Conservation (phyloP, 2,888 invertebrate genomes). For the Eupithecia exiguata region DNA sequence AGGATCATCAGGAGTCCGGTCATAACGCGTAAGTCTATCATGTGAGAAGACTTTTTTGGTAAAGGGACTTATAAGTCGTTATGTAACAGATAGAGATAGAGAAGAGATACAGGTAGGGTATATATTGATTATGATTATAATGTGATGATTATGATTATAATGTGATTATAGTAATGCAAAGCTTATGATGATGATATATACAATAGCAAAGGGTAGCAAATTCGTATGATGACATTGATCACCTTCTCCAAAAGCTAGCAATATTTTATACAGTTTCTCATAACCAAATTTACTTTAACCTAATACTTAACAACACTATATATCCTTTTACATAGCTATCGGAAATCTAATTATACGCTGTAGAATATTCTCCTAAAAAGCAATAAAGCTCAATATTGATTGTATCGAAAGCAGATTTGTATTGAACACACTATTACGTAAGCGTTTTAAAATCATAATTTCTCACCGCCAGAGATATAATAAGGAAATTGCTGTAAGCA, state of each 20-base stretch:
- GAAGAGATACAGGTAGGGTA: too few species aligned
- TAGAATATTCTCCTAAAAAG: constrained; percentile 2
- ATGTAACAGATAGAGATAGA: too few species aligned
- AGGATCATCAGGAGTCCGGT: not conserved
- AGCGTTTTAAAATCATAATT: constrained; percentile 46
- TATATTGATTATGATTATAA: too few species aligned
- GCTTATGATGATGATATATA: too few species aligned
- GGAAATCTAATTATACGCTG: not conserved
- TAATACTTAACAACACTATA: not conserved
- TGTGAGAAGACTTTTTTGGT: not conserved
- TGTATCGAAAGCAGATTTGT: constrained; percentile 3
- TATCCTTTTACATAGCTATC: not conserved
- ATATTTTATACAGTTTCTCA: not conserved
- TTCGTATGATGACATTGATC: too few species aligned
- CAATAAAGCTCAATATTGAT: not conserved
- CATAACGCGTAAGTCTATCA: not conserved
- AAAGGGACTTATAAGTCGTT: too few species aligned
- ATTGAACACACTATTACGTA: constrained; percentile 16
- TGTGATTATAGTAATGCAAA: too few species aligned
- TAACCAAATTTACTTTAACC: not conserved
- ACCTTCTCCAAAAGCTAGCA: not conserved
- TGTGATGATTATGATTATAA: too few species aligned
- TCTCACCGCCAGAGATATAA: constrained; percentile 53
- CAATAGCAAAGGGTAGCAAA: too few species aligned
- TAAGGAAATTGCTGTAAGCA: constrained; percentile 55